A percentile compares a stretch with the other conserved stretches of the same genome.
These are phyloP conservation scores for Apoderus coryli DNA, from an alignment of 2,888 invertebrate genomes.

Conservation along the genomic window DNA sequence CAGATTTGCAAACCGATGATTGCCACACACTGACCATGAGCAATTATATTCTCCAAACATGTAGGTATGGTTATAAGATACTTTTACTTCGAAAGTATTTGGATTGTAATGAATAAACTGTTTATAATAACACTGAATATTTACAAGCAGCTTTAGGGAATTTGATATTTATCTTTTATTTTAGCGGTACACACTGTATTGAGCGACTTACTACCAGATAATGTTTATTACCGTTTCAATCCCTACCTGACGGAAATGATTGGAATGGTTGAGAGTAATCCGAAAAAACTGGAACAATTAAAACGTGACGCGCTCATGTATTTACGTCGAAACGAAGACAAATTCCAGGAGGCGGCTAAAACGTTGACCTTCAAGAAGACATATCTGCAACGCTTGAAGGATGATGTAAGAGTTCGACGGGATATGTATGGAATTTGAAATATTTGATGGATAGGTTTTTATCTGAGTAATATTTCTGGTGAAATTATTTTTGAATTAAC, in stretches of 20 bases:
- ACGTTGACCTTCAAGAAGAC: slow-evolving; percentile 30
- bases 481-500: too few species aligned
- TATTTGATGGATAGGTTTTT: too few species aligned
- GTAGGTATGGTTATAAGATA: too few species aligned
- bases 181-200: slow-evolving; percentile 61
- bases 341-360: slow-evolving; percentile 47
- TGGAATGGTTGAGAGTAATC: slow-evolving; percentile 64
- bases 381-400: slow-evolving; percentile 10
- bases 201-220: slow-evolving; percentile 56
- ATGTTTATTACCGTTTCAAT: slow-evolving; percentile 71
- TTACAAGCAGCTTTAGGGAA: too few species aligned
- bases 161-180: slow-evolving; percentile 8
- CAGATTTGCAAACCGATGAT: too few species aligned
- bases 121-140: too few species aligned
- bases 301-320: slow-evolving; percentile 64
- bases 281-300: slow-evolving; percentile 52
- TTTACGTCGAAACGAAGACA: slow-evolving; percentile 61
- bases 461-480: too few species aligned
- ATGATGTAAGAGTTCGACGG: slow-evolving; percentile 14
- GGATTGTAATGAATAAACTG: too few species aligned
- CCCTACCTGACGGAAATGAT: slow-evolving; percentile 68
- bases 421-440: slow-evolving; percentile 16
- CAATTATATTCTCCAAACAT: too few species aligned
- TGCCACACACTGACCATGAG: too few species aligned
- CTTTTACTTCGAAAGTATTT: too few species aligned